These are phyloP conservation scores for Glomeris maerens DNA, from an alignment of 1,140 invertebrate genomes.

Conservation along the genomic window DNA sequence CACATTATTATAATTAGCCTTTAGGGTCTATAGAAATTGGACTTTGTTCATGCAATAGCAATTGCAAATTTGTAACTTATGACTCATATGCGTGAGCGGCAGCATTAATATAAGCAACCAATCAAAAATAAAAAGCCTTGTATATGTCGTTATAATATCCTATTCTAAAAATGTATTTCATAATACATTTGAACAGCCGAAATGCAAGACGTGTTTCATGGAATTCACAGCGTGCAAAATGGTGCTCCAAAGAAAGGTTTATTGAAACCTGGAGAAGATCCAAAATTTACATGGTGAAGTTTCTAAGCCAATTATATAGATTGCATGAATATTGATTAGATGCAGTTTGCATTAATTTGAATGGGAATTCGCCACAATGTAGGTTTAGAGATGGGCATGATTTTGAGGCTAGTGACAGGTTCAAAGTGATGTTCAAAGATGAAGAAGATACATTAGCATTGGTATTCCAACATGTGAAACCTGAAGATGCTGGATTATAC, in stretches of 20 bases:
- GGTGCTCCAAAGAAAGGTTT: too few species aligned
- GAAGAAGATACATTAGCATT: conserved; percentile 81
- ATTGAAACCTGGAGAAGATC: conserved; percentile 56
- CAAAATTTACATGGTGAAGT: conserved; percentile 57
- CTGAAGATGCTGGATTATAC: conserved; percentile 84
- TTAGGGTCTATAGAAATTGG: too few species aligned
- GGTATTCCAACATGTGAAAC: conserved; percentile 83
- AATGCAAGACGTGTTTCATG: conserved; percentile 63
- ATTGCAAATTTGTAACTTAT: too few species aligned
- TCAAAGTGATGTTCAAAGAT: conserved; percentile 79
- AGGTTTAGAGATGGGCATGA: conserved; percentile 72
- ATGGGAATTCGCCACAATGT: neutral
- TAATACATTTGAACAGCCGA: conserved; percentile 49
- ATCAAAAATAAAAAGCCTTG: too few species aligned
- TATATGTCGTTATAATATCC: too few species aligned
- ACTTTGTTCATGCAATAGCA: too few species aligned
- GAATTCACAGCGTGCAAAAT: neutral
- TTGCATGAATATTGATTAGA: neutral
- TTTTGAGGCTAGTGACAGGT: conserved; percentile 81
- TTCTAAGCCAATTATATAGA: too few species aligned
- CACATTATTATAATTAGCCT: too few species aligned
- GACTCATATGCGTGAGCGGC: too few species aligned
- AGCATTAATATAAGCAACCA: too few species aligned
- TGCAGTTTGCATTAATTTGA: neutral
- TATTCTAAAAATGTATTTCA: too few species aligned